Conservation (phyloP, 2,113 vertebrate genomes). For the Girardinichthys multiradiatus region DNA sequence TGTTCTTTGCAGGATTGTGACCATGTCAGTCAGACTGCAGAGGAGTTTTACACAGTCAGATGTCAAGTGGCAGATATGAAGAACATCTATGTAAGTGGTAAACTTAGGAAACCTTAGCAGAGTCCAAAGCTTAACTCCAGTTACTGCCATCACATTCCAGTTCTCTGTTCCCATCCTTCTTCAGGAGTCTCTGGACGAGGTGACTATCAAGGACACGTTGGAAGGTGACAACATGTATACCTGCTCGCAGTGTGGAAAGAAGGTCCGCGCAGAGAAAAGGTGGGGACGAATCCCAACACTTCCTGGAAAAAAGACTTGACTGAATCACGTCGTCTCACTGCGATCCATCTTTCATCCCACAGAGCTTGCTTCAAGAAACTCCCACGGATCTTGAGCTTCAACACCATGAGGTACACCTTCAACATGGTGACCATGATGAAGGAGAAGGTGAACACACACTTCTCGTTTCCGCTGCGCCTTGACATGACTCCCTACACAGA, state of each 20-base stretch:
- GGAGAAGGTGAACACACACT: constrained; percentile 99
- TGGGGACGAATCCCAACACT: constrained; percentile 41
- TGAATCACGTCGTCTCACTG: not conserved
- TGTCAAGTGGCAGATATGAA: constrained; percentile 99
- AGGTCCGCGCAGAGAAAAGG: constrained; percentile 98
- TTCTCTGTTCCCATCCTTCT: not conserved
- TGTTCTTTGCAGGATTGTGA: constrained; percentile 89
- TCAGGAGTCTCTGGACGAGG: constrained; percentile 98
- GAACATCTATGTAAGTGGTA: constrained; percentile 96
- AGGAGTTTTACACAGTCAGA: constrained; percentile 98
- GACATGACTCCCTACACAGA: constrained; percentile 99
- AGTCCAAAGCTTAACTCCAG: not conserved
- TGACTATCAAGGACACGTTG: constrained; percentile 98
- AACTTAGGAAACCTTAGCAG: not conserved
- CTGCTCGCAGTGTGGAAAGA: constrained; percentile 98
- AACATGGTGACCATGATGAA: constrained; percentile 99
- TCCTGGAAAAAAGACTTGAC: not conserved
- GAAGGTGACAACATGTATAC: constrained; percentile 99
- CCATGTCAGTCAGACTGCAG: constrained; percentile 98
- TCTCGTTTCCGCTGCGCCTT: constrained; percentile 96
- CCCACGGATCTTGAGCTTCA: constrained; percentile 97
- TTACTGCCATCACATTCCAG: not conserved
- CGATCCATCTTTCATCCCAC: not conserved
- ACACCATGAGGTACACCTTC: constrained; percentile 99
- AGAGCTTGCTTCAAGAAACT: constrained; percentile 98